Evolutionary conservation across 2,888 invertebrate genomes (phyloP), one percentile per base, ranked within the genome.

Genomic region (Tridacna crocea): DNA sequence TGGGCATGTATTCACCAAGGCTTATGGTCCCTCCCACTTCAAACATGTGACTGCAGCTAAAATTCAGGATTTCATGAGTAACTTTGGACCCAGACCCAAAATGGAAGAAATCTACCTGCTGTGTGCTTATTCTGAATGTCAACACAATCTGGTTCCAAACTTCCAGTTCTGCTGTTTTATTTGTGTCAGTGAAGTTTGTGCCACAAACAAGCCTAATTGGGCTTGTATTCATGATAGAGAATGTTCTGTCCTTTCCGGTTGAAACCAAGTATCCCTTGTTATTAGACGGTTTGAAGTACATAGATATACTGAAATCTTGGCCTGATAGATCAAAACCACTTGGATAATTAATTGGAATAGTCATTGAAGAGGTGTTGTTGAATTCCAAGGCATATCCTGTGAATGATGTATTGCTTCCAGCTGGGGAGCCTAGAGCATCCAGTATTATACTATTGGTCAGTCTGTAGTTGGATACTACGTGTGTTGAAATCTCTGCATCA

Each of bases 61-160:
- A 75, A n/a, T 75, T 68, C 10, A 89, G 60, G 0, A 85, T 79
- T 72, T 88, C 70, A 58, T 90, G 88, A 11, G 85, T 85, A 26
- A 91, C 76, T 19, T 72, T 83, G 8, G 80, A 78, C 48, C 84
- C 80, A 12, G 84, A 60, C 15, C 80, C 83, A 75, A 88, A 91
- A 60, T 89, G 89, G 76, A 89, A 87, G 1, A 91, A 51, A n/a
- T 79, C 77, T 22, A 84, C 79, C 26, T 79, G 61, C 24, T 74
- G 66, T 8, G 72, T 82, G 47, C 63, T 47, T 61, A 81, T 74
- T 68, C 85, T 65, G 72, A 88, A 88, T 17, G 89, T 88, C 6
- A 91, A 36, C 27, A 91, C 78, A 26, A 91, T 79, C 72, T 91
- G 91, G 75, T 90, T 91, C 91, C 91, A 91, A 12, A 61, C 76